Conservation (phyloP, 2,888 invertebrate genomes). For the Megamerina dolium region DNA sequence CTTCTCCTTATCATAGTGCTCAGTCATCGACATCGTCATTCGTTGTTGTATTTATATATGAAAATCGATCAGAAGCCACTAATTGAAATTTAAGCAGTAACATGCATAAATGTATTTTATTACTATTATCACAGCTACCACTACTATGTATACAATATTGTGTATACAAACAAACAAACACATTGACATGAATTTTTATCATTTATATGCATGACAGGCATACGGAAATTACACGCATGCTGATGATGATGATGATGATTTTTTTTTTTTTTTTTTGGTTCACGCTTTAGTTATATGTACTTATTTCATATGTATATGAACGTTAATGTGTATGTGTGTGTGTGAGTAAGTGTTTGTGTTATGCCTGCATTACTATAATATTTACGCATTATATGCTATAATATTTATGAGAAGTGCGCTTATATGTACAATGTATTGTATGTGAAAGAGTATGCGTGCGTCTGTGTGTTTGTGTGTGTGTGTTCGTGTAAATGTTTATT, state of each 20-base stretch:
- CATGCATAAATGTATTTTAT: too few relatives aligned
- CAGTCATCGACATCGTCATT: too few relatives aligned
- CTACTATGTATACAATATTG: too few relatives aligned
- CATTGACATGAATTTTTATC: background rate
- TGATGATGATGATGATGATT: too few relatives aligned
- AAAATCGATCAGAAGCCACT: too few relatives aligned
- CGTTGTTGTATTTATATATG: too few relatives aligned
- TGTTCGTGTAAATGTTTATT: background rate
- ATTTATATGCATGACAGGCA: constrained; percentile 6
- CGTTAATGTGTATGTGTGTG: too few relatives aligned
- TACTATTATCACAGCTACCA: too few relatives aligned
- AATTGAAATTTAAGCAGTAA: too few relatives aligned
- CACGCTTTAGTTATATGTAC: too few relatives aligned
- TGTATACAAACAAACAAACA: background rate
- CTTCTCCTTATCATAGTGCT: too few relatives aligned
- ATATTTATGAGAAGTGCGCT: background rate
- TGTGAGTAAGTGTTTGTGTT: background rate
- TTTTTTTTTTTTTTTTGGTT: constrained; percentile 3
- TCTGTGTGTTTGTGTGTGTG: background rate
- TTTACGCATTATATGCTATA: too few relatives aligned
- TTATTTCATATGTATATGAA: background rate
- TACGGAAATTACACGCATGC: background rate
- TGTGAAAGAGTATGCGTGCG: background rate
- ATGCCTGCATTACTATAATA: background rate
- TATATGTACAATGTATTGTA: background rate